Percentiles rank a stretch among this genome's conserved stretches.
phyloP scores from a whole-genome alignment of 2,797 vertebrate genomes.

The Betta splendens region DNA sequence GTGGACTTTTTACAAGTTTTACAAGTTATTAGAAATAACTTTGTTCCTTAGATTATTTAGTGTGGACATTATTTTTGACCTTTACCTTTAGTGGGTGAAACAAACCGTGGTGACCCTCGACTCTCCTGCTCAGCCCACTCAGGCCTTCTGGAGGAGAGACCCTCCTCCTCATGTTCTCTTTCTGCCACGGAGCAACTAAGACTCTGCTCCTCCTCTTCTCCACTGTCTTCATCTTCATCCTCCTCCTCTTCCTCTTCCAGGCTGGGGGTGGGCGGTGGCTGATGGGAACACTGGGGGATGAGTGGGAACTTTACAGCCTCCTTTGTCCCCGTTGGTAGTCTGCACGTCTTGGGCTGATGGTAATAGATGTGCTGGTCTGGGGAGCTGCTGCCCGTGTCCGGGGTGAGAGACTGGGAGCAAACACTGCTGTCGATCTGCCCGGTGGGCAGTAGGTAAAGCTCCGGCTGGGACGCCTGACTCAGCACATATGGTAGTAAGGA shows the following conservation, averaged over 20 bases:
- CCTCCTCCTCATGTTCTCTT: slow-evolving; percentile 60
- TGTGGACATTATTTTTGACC: no score
- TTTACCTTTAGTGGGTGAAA: slow-evolving; percentile 61
- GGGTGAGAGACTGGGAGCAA: slow-evolving; percentile 76
- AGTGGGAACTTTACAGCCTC: slow-evolving; percentile 75
- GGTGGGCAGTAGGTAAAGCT: slow-evolving; percentile 89
- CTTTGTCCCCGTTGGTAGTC: slow-evolving; percentile 67
- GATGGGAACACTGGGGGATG: slow-evolving; percentile 71
- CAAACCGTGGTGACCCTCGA: slow-evolving; percentile 20
- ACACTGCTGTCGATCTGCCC: slow-evolving; percentile 77
- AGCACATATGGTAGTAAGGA: slow-evolving; percentile 1
- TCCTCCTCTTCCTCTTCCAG: slow-evolving; percentile 63
- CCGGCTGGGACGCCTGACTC: slow-evolving; percentile 88
- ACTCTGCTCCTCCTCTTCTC: slow-evolving; percentile 57
- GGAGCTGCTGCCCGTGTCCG: slow-evolving; percentile 76
- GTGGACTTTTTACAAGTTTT: not conserved
- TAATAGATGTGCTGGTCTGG: slow-evolving; percentile 63
- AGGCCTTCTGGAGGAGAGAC: slow-evolving; percentile 44
- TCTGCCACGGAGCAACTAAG: slow-evolving; percentile 65
- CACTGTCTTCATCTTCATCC: slow-evolving; percentile 49
- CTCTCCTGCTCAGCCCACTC: slow-evolving; percentile 50
- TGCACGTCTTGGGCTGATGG: slow-evolving; percentile 64
- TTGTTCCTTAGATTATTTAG: no score
- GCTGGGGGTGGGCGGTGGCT: slow-evolving; percentile 62
- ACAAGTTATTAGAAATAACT: not conserved